These are phyloP conservation scores for Drosophila rhopaloa DNA, from an alignment of 1,140 invertebrate species.

Conservation along the genomic window DNA sequence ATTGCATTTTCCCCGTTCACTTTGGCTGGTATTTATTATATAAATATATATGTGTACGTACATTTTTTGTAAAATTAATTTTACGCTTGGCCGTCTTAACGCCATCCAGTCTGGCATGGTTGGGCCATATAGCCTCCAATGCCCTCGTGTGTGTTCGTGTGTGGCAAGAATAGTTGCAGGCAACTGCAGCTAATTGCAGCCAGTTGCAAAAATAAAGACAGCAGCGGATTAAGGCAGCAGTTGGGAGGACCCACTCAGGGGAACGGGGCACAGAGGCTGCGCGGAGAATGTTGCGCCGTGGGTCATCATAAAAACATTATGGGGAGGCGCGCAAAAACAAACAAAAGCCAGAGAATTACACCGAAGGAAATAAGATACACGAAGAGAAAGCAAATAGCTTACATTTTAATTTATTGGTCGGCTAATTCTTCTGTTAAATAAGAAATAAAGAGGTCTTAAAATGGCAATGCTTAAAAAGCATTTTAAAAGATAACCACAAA, in stretches of 20 bases:
- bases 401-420: background rate
- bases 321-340: slow-evolving; percentile 66
- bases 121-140: background rate
- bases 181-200: slow-evolving; percentile 77
- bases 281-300: slow-evolving; percentile 58
- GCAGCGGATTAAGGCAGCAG: slow-evolving; percentile 62
- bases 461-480: no score
- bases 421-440: background rate
- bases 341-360: slow-evolving; percentile 41
- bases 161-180: slow-evolving; percentile 58
- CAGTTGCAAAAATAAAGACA: slow-evolving; percentile 77
- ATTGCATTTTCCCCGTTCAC: slow-evolving; percentile 48
- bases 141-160: slow-evolving; percentile 17
- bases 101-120: slow-evolving; percentile 51
- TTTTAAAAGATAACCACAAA: no score
- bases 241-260: background rate
- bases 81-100: slow-evolving; percentile 54
- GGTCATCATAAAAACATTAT: slow-evolving; percentile 82
- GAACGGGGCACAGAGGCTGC: slow-evolving; percentile 7
- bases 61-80: slow-evolving; percentile 69
- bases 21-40: slow-evolving; percentile 3
- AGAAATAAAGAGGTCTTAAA: no score
- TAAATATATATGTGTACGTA: slow-evolving; percentile 1
- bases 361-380: slow-evolving; percentile 6
- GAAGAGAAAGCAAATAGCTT: background rate